These are phyloP conservation scores for Okapia johnstoni DNA, from an alignment of 2,113 vertebrate genomes.

Conservation along the genomic window DNA sequence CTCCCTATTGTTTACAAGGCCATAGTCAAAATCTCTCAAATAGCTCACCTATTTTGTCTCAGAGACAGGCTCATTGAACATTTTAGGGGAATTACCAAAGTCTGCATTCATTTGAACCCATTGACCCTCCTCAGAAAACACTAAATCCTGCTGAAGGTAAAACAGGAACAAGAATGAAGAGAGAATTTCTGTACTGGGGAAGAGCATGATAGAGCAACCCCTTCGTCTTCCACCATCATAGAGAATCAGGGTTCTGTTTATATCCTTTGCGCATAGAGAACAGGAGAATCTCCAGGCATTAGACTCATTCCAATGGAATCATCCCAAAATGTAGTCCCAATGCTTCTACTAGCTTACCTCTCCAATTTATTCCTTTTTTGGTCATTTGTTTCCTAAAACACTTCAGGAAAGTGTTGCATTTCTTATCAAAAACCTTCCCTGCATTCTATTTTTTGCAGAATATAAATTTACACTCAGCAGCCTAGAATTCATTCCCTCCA, in stretches of 20 bases:
- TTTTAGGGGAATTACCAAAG: background rate
- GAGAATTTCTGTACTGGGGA: background rate
- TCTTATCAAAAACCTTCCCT: background rate
- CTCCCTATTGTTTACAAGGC: background rate
- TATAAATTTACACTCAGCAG: background rate
- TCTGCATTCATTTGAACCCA: background rate
- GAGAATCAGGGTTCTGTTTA: background rate
- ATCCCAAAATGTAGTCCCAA: background rate
- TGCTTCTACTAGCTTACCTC: background rate
- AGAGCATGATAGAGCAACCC: accelerated
- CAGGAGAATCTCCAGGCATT: no score
- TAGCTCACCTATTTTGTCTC: background rate
- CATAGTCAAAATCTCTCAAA: background rate
- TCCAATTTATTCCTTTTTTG: background rate
- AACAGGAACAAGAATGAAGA: background rate
- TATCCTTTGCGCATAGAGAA: background rate
- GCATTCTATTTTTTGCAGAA: background rate
- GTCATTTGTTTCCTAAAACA: background rate
- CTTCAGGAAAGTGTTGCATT: background rate
- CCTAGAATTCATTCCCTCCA: background rate
- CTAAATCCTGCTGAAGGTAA: background rate
- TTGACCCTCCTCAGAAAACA: background rate
- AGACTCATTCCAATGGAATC: no score
- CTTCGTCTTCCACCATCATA: background rate
- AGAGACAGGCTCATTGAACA: background rate